These are phyloP conservation scores for Scaptomyza cyrtandrae DNA, from an alignment of 2,888 invertebrate species.

Conservation along the genomic window DNA sequence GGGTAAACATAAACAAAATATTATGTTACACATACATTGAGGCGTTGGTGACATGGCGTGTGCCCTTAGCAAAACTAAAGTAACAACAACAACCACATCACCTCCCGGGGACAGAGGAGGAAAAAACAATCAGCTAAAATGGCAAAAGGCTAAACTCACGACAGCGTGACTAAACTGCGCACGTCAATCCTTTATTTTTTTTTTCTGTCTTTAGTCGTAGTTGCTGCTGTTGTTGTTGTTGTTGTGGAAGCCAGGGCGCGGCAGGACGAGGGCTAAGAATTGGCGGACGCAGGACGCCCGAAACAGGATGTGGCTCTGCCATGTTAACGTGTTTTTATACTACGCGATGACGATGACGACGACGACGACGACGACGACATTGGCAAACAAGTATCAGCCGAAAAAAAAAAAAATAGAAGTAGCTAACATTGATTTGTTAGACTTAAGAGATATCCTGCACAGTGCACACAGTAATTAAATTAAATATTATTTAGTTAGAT, in stretches of 20 bases:
- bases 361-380: slow-evolving; percentile 13
- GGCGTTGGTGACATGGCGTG: slow-evolving; percentile 54
- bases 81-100: slow-evolving; percentile 3
- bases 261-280: slow-evolving; percentile 14
- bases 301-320: slow-evolving; percentile 43
- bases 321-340: slow-evolving; percentile 69
- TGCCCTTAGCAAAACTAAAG: slow-evolving; percentile 14
- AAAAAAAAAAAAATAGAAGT: background rate
- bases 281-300: slow-evolving; percentile 22
- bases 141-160: slow-evolving; percentile 66
- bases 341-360: slow-evolving; percentile 40
- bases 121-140: slow-evolving; percentile 74
- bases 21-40: slow-evolving; percentile 66
- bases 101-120: slow-evolving; percentile 19
- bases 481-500: too few species aligned
- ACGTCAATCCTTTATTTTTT: slow-evolving; percentile 66
- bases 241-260: slow-evolving; percentile 29
- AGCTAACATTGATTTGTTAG: background rate
- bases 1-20: slow-evolving; percentile 73
- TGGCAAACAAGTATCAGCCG: slow-evolving; percentile 6
- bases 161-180: slow-evolving; percentile 75
- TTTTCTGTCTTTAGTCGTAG: background rate
- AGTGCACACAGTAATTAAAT: too few species aligned
- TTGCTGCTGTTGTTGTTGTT: slow-evolving; percentile 10
- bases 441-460: slow-evolving; percentile 2